These are phyloP conservation scores for Eupithecia vulgata DNA, from an alignment of 2,888 invertebrate species.

Conservation along the genomic window DNA sequence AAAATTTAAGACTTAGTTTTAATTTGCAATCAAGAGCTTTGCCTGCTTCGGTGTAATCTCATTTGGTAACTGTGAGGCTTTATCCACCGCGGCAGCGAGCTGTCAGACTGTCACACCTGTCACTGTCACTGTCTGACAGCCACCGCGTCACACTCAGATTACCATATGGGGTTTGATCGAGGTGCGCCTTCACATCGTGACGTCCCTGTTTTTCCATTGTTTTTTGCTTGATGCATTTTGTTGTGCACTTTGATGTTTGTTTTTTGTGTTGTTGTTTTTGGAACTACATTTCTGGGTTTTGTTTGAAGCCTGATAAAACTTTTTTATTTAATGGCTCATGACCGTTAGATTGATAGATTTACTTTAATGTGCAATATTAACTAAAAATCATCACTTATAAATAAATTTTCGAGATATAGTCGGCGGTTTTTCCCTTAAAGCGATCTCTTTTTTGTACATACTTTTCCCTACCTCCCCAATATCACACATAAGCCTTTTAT, in stretches of 20 bases:
- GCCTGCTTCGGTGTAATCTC: conserved; percentile 94
- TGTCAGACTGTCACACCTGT: conserved; percentile 48
- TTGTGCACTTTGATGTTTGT: conserved; percentile 55
- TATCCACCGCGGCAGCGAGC: conserved; percentile 59
- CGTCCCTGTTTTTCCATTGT: conserved; percentile 72
- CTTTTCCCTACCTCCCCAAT: too few species aligned
- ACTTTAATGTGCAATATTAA: too few species aligned
- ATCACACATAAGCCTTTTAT: too few species aligned
- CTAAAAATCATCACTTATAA: background rate
- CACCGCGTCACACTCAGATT: conserved; percentile 87
- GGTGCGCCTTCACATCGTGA: conserved; percentile 77
- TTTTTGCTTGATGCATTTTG: conserved; percentile 60
- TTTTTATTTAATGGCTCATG: background rate
- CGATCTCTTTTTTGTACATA: too few species aligned
- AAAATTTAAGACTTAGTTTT: background rate
- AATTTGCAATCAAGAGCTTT: conserved; percentile 57
- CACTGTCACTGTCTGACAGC: conserved; percentile 44
- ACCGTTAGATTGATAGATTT: too few species aligned
- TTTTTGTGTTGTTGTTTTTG: conserved; percentile 43
- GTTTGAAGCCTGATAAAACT: background rate
- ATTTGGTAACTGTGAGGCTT: conserved; percentile 98
- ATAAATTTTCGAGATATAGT: background rate
- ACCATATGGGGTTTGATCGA: conserved; percentile 93
- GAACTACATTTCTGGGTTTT: conserved; percentile 11
- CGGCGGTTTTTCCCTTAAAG: too few species aligned